Evolutionary conservation across 2,888 invertebrate species (phyloP).

Genomic region (Nomada goodeniana): DNA sequence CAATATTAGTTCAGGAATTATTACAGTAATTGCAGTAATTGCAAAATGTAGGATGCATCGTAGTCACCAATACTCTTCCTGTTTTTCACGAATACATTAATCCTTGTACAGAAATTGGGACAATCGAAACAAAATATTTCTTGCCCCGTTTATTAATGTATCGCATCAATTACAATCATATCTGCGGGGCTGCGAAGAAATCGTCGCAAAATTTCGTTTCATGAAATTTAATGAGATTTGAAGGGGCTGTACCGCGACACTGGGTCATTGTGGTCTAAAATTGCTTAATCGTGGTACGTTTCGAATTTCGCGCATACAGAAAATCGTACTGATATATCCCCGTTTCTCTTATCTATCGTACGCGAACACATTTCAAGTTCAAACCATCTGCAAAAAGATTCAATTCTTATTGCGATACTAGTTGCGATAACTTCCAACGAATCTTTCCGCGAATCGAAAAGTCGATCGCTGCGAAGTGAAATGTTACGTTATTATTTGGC

Average conservation of each 20-base stretch:
- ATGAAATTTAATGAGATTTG: no score
- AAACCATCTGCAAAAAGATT: neutral
- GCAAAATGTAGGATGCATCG: no score
- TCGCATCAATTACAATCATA: neutral
- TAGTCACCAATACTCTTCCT: no score
- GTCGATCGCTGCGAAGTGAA: slow-evolving; percentile 65
- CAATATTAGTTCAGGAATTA: no score
- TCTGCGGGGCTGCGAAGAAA: neutral
- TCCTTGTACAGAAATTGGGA: no score
- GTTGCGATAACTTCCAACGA: slow-evolving; percentile 32
- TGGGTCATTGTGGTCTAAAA: no score
- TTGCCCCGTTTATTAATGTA: no score
- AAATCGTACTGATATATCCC: neutral
- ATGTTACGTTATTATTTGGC: slow-evolving; percentile 73
- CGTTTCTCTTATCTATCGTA: neutral
- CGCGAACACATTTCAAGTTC: neutral
- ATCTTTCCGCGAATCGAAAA: slow-evolving; percentile 47
- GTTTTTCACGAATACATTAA: no score
- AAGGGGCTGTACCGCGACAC: no score
- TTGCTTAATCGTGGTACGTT: neutral
- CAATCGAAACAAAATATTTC: no score
- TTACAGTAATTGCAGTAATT: no score
- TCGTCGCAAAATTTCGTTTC: neutral
- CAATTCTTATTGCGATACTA: slow-evolving; percentile 36
- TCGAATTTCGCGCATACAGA: neutral